Evolutionary conservation across 2,113 vertebrate genomes (phyloP).

Genomic region (Sturnus vulgaris): DNA sequence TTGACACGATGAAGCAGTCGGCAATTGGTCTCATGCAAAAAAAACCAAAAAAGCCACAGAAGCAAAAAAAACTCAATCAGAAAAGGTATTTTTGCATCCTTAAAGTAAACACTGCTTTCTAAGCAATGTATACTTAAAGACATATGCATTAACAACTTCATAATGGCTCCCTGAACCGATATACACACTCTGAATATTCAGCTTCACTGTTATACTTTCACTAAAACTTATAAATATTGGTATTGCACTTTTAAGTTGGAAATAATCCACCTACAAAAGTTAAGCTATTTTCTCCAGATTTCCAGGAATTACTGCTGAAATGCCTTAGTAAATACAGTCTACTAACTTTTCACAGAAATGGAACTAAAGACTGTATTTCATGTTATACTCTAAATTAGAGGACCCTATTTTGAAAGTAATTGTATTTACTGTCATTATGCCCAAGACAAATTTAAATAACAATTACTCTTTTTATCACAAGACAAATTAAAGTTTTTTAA

Average conservation of each 20-base stretch:
- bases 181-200: not conserved
- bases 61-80: not conserved
- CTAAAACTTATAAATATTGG: not conserved
- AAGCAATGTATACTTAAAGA: not conserved
- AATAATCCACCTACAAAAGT: not conserved
- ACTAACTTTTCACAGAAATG: not conserved
- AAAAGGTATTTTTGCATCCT: not conserved
- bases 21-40: not conserved
- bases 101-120: not conserved
- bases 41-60: not conserved
- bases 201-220: not conserved
- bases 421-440: not conserved
- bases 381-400: not conserved
- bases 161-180: not conserved
- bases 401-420: not conserved
- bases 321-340: not conserved
- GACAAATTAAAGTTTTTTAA: not conserved
- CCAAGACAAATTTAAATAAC: not conserved
- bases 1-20: not conserved
- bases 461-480: not conserved
- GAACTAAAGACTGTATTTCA: not conserved
- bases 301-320: not conserved
- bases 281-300: not conserved
- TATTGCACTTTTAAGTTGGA: not conserved
- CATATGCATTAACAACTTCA: not conserved